Base-by-base conservation (phyloP, 2,888 invertebrate species). In the Meandrusa payeni region DNA sequence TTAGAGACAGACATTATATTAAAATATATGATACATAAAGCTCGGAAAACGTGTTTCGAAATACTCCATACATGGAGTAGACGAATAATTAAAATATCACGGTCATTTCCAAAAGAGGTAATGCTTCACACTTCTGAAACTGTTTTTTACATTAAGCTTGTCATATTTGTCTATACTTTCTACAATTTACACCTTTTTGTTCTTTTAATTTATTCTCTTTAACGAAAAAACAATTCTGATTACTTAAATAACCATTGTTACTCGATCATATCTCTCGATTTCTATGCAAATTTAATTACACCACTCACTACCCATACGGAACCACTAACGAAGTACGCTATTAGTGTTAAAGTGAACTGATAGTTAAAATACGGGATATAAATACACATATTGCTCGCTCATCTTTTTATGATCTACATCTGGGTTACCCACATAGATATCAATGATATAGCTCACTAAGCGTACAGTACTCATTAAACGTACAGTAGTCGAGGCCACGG, bases 251-350 rank as follows among this genome's bases (percentile, higher is more conserved):
- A n/a, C n/a, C n/a, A n/a, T n/a, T n/a, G n/a, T n/a, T n/a, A n/a
- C n/a, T n/a, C n/a, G n/a, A n/a, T n/a, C n/a, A n/a, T n/a, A n/a
- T n/a, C n/a, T n/a, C n/a, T n/a, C n/a, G n/a, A 78, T 79, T 76
- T 76, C 76, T 77, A 81, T 81, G 79, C 71, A 71, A 77, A 80
- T 81, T 75, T 72, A 64, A 80, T 76, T 72, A 72, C 65, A 57
- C 57, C 52, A 58, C 66, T 67, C 59, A 67, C 59, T 51, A 54
- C 57, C 55, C 41, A 27, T 52, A 51, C 49, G 49, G 45, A 58
- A 59, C 59, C 59, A 61, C 76, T 77, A 78, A 77, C 75, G 70
- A 41, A 41, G 33, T 34, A 11, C 41, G 20, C 41, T 41, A 40
- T 40, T 31, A 38, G 20, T 20, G 37, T 27, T 38, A 32, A 32